A percentile compares a stretch with the other conserved stretches of the same genome.
Evolutionary conservation across 2,888 invertebrate species (phyloP).

Genomic region (Conchocele bisecta): DNA sequence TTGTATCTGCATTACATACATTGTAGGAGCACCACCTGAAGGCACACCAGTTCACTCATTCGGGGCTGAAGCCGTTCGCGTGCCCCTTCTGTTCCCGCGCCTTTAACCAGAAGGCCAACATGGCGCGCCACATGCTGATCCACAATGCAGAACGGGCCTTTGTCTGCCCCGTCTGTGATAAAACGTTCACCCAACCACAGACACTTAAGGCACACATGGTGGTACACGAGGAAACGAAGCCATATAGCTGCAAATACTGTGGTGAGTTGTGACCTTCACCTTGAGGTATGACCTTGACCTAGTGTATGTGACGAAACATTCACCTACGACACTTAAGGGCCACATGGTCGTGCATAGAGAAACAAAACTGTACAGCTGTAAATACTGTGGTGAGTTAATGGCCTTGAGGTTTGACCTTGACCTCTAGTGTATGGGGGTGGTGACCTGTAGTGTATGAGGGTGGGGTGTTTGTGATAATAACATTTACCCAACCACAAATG

Average conservation of each 20-base stretch:
- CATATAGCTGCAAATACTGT: slow-evolving; percentile 81
- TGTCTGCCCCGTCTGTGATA: slow-evolving; percentile 81
- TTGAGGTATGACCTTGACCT: no score
- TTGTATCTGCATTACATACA: not conserved
- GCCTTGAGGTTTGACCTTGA: no score
- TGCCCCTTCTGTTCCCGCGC: slow-evolving; percentile 80
- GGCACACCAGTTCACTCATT: slow-evolving; percentile 82
- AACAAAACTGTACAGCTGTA: slow-evolving; percentile 81
- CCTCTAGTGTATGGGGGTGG: no score
- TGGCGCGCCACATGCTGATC: slow-evolving; percentile 82
- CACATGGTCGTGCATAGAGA: slow-evolving; percentile 82
- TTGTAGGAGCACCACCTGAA: slow-evolving; percentile 82
- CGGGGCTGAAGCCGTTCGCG: slow-evolving; percentile 80
- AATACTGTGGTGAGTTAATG: slow-evolving; percentile 81
- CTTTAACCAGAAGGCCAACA: slow-evolving; percentile 83
- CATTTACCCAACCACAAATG: no score
- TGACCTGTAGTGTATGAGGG: no score
- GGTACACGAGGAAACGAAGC: slow-evolving; percentile 82
- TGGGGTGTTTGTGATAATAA: no score
- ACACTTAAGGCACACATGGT: slow-evolving; percentile 83
- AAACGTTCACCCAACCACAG: slow-evolving; percentile 82
- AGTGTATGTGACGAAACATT: no score
- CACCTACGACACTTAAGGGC: slow-evolving; percentile 83
- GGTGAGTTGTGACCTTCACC: slow-evolving; percentile 76
- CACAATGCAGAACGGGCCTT: slow-evolving; percentile 80